A percentile compares a stretch with the other conserved stretches of the same genome.
Evolutionary conservation across 2,888 invertebrate genomes (phyloP).

Genomic region (Xanthorhoe spadicearia): DNA sequence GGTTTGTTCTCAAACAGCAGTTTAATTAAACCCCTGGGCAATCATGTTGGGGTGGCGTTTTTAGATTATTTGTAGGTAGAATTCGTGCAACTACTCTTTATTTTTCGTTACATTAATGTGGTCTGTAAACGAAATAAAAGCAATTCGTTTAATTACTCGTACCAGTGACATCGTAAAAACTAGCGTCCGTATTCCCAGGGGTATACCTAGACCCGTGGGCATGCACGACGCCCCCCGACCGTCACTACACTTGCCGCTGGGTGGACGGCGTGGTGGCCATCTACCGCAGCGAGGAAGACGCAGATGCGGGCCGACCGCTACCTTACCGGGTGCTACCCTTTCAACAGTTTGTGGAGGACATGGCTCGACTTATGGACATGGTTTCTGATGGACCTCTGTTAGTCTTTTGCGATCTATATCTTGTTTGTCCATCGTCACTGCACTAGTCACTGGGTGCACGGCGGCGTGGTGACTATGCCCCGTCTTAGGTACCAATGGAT

Average conservation of each 20-base stretch:
- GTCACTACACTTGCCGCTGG: constrained; percentile 88
- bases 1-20: constrained; percentile 30
- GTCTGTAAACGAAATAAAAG: no score
- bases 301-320: constrained; percentile 81
- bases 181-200: constrained; percentile 50
- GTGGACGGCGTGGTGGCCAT: constrained; percentile 91
- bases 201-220: constrained; percentile 92
- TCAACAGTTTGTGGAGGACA: constrained; percentile 91
- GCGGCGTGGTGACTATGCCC: no score
- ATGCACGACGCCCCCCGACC: constrained; percentile 87
- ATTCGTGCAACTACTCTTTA: no score
- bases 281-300: constrained; percentile 85
- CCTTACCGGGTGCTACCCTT: constrained; percentile 90
- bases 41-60: no score
- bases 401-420: constrained; percentile 60
- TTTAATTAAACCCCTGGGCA: not conserved
- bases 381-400: constrained; percentile 97
- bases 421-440: not conserved
- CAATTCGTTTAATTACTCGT: no score
- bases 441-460: no score
- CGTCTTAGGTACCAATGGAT: no score
- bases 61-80: no score
- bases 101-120: no score
- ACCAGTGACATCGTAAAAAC: no score
- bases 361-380: constrained; percentile 93